Evolutionary conservation across 2,113 vertebrate genomes (phyloP), one percentile per base, ranked within the genome.

Genomic region (Serilophus lunatus): DNA sequence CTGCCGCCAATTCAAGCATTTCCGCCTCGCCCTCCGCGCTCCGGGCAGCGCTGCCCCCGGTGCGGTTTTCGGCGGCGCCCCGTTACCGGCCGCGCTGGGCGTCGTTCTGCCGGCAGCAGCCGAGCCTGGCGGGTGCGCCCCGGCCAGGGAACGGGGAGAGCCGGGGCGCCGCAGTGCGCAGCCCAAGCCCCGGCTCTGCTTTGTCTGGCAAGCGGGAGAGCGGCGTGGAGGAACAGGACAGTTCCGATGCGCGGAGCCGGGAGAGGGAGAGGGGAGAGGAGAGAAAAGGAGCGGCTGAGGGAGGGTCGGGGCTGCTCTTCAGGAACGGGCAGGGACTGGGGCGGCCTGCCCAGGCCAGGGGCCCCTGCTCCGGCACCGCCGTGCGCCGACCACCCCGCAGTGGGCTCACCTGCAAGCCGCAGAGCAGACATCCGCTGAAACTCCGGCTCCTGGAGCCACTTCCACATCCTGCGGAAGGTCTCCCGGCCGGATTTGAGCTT

Each of bases 401-500:
- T 50, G 69, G 91, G 97, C 99, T 99, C 98, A 99, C 99, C 99
- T 99, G 99, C 99, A 98, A 99, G 98, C 97, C 99, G 98, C 98
- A 99, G 99, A 88, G 99, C 98, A 45, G 99, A 99, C 99, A 99
- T 99, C 94, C 99, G 98, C 97, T 99, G 99, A 97, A 99, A 99
- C 98, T 99, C 99, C 66, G 99, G 99, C 98, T 99, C 99, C 97
- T 99, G 99, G 96, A 99, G 98, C 99, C 99, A 99, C 97, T 99
- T 99, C 99, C 99, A 99, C 99, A 99, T 99, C 90, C 99, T 99
- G 81, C 99, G 98, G 97, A 99, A 99, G 86, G 99, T 99, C 98
- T 99, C 99, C 84, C 99, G 98, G 51, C 99, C 99, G 61, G 99
- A 99, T 98, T 99, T 99, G 97, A 99, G 99, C 97, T 99, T 99